Conservation (phyloP, 2,113 vertebrate genomes). For the Corythoichthys haematopterus region DNA sequence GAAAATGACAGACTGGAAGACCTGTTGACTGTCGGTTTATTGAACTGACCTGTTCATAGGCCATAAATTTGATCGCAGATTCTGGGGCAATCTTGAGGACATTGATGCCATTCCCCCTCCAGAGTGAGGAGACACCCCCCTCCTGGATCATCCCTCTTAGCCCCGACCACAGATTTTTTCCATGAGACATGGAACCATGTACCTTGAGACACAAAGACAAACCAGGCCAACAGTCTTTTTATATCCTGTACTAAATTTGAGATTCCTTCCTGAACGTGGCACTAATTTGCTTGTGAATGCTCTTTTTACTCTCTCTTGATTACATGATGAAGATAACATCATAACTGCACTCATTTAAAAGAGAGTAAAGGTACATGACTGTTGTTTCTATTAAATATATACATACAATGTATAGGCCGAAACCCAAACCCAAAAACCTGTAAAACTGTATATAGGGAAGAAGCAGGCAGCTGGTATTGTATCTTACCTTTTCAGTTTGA, state of each 20-base stretch:
- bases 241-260: not conserved
- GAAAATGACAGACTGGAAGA: not conserved
- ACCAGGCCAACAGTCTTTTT: not conserved
- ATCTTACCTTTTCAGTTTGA: too few relatives aligned
- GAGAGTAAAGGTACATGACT: not conserved
- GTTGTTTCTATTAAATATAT: not conserved
- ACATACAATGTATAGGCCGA: too few relatives aligned
- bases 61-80: slow-evolving; percentile 92
- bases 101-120: slow-evolving; percentile 58
- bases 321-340: not conserved
- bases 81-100: slow-evolving; percentile 90
- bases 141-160: slow-evolving; percentile 83
- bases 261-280: not conserved
- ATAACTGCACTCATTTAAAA: not conserved
- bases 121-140: slow-evolving; percentile 81
- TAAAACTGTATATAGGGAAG: too few relatives aligned
- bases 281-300: not conserved
- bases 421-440: too few relatives aligned
- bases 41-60: slow-evolving; percentile 86
- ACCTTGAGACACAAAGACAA: slow-evolving; percentile 68
- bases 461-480: too few relatives aligned
- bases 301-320: not conserved
- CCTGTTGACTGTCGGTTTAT: not conserved
- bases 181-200: slow-evolving; percentile 73
- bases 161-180: slow-evolving; percentile 77